Base-by-base conservation (phyloP, 2,888 invertebrate species). In the Steromphala cineraria region DNA sequence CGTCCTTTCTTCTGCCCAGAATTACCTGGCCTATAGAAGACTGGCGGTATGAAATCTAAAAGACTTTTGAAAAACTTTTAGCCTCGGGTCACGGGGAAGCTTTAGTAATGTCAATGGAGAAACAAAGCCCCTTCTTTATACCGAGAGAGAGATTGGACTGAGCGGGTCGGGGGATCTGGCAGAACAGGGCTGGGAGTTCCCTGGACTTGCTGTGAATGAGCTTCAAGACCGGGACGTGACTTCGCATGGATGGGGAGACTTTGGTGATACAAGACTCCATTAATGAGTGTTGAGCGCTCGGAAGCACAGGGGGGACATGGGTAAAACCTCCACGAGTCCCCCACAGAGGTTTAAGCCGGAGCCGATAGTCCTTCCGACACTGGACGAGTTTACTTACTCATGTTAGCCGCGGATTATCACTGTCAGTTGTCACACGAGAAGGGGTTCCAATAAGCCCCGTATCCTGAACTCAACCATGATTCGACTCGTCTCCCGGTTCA, bases 191-290 rank as follows among this genome's bases (percentile, higher is more conserved):
- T 67, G 52, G 13, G 31, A 71, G 53, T 19, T 74, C 62, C 24
- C 46, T 40, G 40, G 36, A 75, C 52, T 40, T n/a, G 17, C 36
- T 17, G 55, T 79, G 79, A 81, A 81, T 79, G 76, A 79, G 53
- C 52, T 75, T 19, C 40, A 36, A 53, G 75, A 28, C 76, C 31
- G 21, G 79, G 56, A 74, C 82, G 82, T 82, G 82, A 77, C 81
- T 78, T 40, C 24, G 82, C 82, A 82, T 81, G 55, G 75, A 56
- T 55, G 52, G 17, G 28, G 75, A 36, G 81, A 74, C 75, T 79
- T 81, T 67, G 53, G 40, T 28, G 74, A 53, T 53, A 78, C 82
- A 80, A 56, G 71, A 82, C 74, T 80, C 82, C 75, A 80, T 80
- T 82, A 82, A 82, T 80, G 74, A 76, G 53, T 31, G 53, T 24